Base-by-base conservation (phyloP, 2,888 invertebrate genomes). In the Chrysotoxum bicinctum region DNA sequence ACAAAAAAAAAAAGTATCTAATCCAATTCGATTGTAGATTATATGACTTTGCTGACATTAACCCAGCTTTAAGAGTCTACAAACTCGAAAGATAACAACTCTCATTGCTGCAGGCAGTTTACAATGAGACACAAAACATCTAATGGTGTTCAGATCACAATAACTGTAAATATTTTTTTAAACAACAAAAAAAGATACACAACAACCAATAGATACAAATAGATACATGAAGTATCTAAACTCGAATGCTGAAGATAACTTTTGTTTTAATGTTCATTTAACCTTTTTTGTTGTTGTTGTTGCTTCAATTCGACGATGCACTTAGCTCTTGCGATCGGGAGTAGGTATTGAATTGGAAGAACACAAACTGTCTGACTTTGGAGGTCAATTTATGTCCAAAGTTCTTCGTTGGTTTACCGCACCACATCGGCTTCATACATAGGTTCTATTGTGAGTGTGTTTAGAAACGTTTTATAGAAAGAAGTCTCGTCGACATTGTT, bases 11-110 rank as follows among this genome's bases (percentile, higher is more conserved):
- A 50, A 68, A 68, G 26, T 64, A 43, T 40, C 78, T 83, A 78
- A 83, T 83, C 83, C 79, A 83, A 83, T 79, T 83, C 74, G 69
- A 74, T 78, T 69, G 79, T 50, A 79, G 78, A 79, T 83, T 66
- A 50, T 81, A 50, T 70, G 81, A 76, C 70, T 69, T 54, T 74
- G 35, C 32, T 74, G 72, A 60, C 77, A 69, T 62, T 50, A 73
- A 43, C 37, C 35, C 30, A 26, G 48, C 52, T 30, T 52, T 66
- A 23, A 54, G 32, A 73, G 58, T 56, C 26, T 16, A 66, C 62
- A 64, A 69, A 43, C 54, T n/a, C 32, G n/a, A 45, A 26, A 19
- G 30, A 50, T 35, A 43, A 77, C 70, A 58, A 37, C 50, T 66
- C 66, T 66, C 66, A 66, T 66, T 35, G 48, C 50, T 23, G 70